Conservation (phyloP, 2,797 vertebrate genomes). For the Euthynnus affinis region DNA sequence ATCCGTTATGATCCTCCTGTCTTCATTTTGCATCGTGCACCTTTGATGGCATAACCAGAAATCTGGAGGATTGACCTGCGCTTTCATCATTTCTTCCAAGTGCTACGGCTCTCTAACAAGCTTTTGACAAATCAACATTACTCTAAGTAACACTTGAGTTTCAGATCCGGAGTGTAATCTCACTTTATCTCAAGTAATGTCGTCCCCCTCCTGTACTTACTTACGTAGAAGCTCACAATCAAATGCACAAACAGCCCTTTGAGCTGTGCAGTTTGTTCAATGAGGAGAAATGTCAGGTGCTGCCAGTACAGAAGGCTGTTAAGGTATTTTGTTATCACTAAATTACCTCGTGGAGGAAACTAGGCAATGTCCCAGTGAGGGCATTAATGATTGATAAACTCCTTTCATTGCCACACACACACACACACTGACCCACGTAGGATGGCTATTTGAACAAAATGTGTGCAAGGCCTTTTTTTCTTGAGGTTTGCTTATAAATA, state of each 20-base stretch:
- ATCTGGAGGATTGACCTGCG: neutral
- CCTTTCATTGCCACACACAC: slow-evolving; percentile 36
- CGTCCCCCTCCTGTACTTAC: slow-evolving; percentile 1
- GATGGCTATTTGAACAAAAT: slow-evolving; percentile 9
- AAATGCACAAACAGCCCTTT: slow-evolving; percentile 50
- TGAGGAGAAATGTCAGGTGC: slow-evolving; percentile 48
- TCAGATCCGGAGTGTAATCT: slow-evolving; percentile 21
- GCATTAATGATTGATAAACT: slow-evolving; percentile 82
- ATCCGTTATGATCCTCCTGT: slow-evolving; percentile 20
- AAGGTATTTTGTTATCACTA: slow-evolving; percentile 69
- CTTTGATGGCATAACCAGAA: slow-evolving; percentile 38
- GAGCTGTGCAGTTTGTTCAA: slow-evolving; percentile 37
- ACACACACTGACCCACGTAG: slow-evolving; percentile 19
- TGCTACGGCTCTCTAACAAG: neutral
- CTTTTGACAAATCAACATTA: slow-evolving; percentile 25
- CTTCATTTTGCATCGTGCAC: slow-evolving; percentile 20
- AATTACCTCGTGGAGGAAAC: slow-evolving; percentile 49
- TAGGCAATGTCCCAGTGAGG: slow-evolving; percentile 58
- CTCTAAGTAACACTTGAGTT: neutral
- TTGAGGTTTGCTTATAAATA: neutral
- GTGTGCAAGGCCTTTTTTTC: slow-evolving; percentile 1
- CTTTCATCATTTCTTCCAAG: neutral
- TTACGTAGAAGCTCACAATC: slow-evolving; percentile 21
- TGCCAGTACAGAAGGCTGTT: slow-evolving; percentile 31
- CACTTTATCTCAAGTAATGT: slow-evolving; percentile 25